These are phyloP conservation scores for Verasper variegatus DNA, from an alignment of 2,113 vertebrate genomes.

Conservation along the genomic window DNA sequence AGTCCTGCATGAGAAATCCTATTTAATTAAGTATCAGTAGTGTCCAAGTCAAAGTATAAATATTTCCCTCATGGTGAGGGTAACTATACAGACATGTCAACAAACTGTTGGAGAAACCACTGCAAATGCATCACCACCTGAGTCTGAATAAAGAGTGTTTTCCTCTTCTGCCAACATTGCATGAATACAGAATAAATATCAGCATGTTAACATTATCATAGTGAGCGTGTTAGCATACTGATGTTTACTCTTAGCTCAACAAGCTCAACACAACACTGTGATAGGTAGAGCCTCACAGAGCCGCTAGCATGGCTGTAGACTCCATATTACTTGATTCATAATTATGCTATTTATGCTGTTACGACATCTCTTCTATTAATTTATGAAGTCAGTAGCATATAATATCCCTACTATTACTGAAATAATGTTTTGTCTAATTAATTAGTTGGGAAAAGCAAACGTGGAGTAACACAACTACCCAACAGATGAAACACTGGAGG, in stretches of 20 bases:
- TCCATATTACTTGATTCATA: neutral
- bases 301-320: neutral
- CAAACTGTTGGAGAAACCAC: too few relatives aligned
- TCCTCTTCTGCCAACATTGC: too few relatives aligned
- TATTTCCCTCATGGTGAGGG: neutral
- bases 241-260: too few relatives aligned
- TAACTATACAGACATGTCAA: neutral
- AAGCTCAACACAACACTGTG: neutral
- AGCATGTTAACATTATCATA: neutral
- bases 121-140: too few relatives aligned
- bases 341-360: too few relatives aligned
- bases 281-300: neutral
- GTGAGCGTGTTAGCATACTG: neutral
- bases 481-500: neutral
- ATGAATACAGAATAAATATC: neutral
- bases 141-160: too few relatives aligned
- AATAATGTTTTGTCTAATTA: neutral
- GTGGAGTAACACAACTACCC: neutral
- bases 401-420: too few relatives aligned
- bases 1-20: too few relatives aligned
- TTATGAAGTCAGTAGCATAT: too few relatives aligned
- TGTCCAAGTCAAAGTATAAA: neutral
- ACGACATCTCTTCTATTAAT: too few relatives aligned
- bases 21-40: too few relatives aligned
- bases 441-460: neutral